Conservation (phyloP, 2,888 invertebrate genomes). For the Amaurobius ferox region DNA sequence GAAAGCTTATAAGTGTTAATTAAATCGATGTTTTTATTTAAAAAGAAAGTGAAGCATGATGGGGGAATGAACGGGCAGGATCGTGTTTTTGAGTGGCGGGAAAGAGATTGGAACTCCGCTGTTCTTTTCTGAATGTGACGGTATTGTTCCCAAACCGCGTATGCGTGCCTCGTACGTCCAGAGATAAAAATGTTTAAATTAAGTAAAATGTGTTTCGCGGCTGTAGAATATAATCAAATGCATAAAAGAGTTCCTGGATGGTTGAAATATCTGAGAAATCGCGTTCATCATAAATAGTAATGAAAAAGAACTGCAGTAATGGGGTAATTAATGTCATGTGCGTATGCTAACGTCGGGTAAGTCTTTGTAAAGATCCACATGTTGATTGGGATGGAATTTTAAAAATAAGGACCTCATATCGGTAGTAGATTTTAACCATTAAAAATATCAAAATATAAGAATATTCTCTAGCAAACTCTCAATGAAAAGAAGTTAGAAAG, state of each 20-base stretch:
- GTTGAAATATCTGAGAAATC: neutral
- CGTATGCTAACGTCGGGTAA: no score
- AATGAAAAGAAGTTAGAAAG: no score
- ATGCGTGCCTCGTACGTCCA: neutral
- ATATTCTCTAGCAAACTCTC: no score
- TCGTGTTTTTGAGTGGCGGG: neutral
- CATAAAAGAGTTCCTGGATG: neutral
- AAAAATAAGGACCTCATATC: no score
- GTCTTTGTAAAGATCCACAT: no score
- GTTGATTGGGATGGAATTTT: no score
- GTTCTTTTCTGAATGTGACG: neutral
- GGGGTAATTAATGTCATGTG: neutral
- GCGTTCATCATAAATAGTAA: neutral
- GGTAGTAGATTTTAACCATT: no score
- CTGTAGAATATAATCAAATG: neutral
- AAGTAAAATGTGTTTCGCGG: neutral
- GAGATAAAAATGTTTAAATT: neutral
- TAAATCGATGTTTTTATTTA: neutral
- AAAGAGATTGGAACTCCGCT: neutral
- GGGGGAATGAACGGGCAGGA: neutral
- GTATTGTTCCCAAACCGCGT: neutral
- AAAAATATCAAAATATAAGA: no score
- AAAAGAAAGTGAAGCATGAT: neutral
- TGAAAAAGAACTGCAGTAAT: neutral
- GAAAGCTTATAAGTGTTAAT: constrained; percentile 7